Evolutionary conservation across 2,888 invertebrate genomes (phyloP).

Genomic region (Acleris literana): DNA sequence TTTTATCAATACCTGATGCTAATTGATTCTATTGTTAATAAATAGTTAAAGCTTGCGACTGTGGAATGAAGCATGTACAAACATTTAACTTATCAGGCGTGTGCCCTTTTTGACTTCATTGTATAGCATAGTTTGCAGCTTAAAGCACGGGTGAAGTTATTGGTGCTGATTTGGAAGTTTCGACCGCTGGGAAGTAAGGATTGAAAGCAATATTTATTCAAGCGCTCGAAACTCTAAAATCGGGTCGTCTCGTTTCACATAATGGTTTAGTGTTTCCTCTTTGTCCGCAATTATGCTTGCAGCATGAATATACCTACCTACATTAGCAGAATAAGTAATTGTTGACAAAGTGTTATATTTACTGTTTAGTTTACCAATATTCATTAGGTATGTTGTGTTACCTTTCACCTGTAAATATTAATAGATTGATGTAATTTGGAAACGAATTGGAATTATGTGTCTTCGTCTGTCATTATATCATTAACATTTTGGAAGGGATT

Average conservation of each 20-base stretch:
- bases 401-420: slow-evolving; percentile 14
- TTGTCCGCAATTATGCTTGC: not conserved
- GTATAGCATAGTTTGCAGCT: not conserved
- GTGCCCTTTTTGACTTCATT: not conserved
- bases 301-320: not conserved
- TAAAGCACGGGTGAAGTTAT: too few relatives aligned
- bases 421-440: slow-evolving; percentile 14
- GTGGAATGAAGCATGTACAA: not conserved
- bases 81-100: not conserved
- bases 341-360: slow-evolving; percentile 11
- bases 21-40: too few relatives aligned
- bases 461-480: slow-evolving; percentile 46
- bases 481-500: slow-evolving; percentile 53
- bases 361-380: slow-evolving; percentile 11
- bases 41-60: too few relatives aligned
- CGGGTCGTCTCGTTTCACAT: not conserved
- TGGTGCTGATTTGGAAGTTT: too few relatives aligned
- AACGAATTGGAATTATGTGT: slow-evolving; percentile 27
- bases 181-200: not conserved
- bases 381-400: slow-evolving; percentile 4
- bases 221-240: too few relatives aligned
- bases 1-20: too few relatives aligned
- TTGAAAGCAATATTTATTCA: not conserved
- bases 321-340: not conserved
- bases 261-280: not conserved